Evolutionary conservation across 1,140 invertebrate species (phyloP).

Genomic region (Drosophila nasuta): DNA sequence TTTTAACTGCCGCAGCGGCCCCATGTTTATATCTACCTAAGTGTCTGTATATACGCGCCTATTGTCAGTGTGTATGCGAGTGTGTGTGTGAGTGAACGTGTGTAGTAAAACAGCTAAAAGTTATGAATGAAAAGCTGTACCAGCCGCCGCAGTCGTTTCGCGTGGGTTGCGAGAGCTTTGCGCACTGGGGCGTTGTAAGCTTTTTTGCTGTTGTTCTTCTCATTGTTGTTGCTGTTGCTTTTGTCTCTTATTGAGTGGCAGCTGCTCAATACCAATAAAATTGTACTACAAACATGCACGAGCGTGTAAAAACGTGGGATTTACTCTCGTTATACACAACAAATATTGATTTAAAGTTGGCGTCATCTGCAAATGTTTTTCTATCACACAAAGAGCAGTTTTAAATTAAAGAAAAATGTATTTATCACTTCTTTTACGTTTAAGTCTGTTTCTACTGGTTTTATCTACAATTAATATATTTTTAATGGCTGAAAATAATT

Average conservation of each 20-base stretch:
- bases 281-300: slow-evolving; percentile 2
- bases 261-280: slow-evolving; percentile 21
- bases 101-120: slow-evolving; percentile 51
- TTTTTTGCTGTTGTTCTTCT: slow-evolving; percentile 11
- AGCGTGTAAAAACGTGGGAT: slow-evolving; percentile 5
- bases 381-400: neutral
- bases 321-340: slow-evolving; percentile 8
- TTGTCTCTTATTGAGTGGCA: slow-evolving; percentile 10
- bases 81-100: slow-evolving; percentile 2
- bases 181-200: slow-evolving; percentile 39
- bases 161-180: slow-evolving; percentile 42
- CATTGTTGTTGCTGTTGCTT: neutral
- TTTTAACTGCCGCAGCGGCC: slow-evolving; percentile 25
- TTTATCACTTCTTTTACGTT: neutral
- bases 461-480: no score
- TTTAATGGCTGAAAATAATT: no score
- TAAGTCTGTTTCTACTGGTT: no score
- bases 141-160: neutral
- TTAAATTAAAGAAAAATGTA: neutral
- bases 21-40: slow-evolving; percentile 20
- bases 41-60: slow-evolving; percentile 6
- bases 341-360: slow-evolving; percentile 30
- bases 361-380: neutral
- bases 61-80: slow-evolving; percentile 12
- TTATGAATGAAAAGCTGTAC: slow-evolving; percentile 79